Percentiles rank a stretch among this genome's conserved stretches.
Conservation (phyloP, 1,140 invertebrate species). For the Adelges cooleyi region DNA sequence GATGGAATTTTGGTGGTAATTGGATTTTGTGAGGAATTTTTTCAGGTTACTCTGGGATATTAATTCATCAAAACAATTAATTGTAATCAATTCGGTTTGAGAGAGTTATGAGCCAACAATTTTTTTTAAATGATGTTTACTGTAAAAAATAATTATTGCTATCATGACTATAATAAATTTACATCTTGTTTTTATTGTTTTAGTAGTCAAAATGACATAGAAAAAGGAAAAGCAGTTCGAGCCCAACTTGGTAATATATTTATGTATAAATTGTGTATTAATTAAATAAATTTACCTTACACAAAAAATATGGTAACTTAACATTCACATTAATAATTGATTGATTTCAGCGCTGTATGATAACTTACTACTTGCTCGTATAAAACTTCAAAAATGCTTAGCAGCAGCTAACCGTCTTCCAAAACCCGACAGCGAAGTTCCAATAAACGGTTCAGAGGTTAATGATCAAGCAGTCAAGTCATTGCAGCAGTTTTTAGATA, state of each 20-base stretch:
- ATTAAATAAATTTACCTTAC: background rate
- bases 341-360: constrained; percentile 56
- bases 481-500: constrained; percentile 19
- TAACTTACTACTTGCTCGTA: constrained; percentile 64
- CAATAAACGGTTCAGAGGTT: background rate
- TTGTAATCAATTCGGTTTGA: too few relatives aligned
- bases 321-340: constrained; percentile 32
- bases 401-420: constrained; percentile 64
- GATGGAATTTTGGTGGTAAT: too few relatives aligned
- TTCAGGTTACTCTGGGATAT: too few relatives aligned
- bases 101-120: too few relatives aligned
- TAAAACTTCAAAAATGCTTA: constrained; percentile 71
- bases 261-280: background rate
- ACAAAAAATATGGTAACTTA: background rate
- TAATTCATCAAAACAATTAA: too few relatives aligned
- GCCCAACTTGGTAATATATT: constrained; percentile 49
- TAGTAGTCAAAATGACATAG: constrained; percentile 37
- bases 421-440: constrained; percentile 40
- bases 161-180: too few relatives aligned
- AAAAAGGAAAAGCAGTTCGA: constrained; percentile 63
- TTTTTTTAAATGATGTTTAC: too few relatives aligned
- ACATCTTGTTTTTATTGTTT: background rate
- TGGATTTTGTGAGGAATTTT: too few relatives aligned
- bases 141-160: too few relatives aligned
- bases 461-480: background rate